Conservation (phyloP, 1,140 invertebrate species). For the Agraylea sexmaculata region DNA sequence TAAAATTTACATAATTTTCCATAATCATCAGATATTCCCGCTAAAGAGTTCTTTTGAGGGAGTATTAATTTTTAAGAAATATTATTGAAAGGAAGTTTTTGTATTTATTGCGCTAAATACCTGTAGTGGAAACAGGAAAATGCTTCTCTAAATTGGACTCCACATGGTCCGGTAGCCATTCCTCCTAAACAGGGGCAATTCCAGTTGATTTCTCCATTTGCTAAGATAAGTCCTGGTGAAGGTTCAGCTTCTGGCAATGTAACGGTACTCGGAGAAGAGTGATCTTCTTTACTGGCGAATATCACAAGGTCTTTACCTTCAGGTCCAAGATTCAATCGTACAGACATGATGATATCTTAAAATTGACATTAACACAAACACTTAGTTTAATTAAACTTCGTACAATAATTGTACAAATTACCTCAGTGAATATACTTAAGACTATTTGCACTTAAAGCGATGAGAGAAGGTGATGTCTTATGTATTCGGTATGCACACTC, state of each 20-base stretch:
- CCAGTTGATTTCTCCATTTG: conserved; percentile 92
- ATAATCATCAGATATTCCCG: too few relatives aligned
- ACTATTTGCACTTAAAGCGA: conserved; percentile 28
- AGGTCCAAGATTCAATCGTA: conserved; percentile 32
- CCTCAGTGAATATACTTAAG: conserved; percentile 26
- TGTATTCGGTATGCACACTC: conserved; percentile 43
- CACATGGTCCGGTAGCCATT: conserved; percentile 92
- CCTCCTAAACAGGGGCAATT: conserved; percentile 92
- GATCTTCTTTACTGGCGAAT: conserved; percentile 72
- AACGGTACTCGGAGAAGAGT: conserved; percentile 58
- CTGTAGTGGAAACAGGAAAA: conserved; percentile 90
- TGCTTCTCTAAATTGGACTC: conserved; percentile 80
- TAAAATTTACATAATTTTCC: too few relatives aligned
- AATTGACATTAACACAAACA: not conserved
- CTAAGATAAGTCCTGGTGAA: conserved; percentile 66
- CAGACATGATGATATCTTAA: conserved; percentile 33
- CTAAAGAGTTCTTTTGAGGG: too few relatives aligned
- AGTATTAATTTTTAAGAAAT: too few relatives aligned
- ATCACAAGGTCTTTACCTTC: conserved; percentile 74
- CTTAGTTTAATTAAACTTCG: not conserved
- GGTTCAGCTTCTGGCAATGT: conserved; percentile 59
- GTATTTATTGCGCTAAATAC: conserved; percentile 22
- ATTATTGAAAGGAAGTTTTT: too few relatives aligned
- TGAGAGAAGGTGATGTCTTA: conserved; percentile 34
- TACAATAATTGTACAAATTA: not conserved